Conservation (phyloP, 92 coral and sea anemone species). For the Chrysogorgia sp. region DNA sequence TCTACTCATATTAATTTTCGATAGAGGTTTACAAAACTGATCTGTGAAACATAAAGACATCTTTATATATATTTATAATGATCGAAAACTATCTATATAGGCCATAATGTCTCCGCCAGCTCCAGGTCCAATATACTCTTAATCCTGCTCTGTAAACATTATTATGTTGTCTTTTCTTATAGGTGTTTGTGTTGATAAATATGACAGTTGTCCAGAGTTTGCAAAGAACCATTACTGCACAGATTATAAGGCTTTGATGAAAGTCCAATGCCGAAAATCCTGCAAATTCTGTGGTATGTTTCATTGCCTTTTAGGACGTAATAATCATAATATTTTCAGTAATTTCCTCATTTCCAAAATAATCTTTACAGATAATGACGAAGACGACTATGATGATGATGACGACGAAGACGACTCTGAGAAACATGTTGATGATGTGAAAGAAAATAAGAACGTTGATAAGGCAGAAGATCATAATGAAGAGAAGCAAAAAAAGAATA, state of each 20-base stretch:
- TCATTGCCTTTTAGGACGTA: neutral
- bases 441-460: neutral
- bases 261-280: constrained; percentile 85
- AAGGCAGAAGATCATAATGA: neutral
- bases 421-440: neutral
- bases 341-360: neutral
- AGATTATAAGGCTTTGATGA: constrained; percentile 75
- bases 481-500: neutral
- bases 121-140: too few relatives aligned
- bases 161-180: neutral
- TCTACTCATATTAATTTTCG: too few relatives aligned
- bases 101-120: too few relatives aligned
- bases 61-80: too few relatives aligned
- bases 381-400: neutral
- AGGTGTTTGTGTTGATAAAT: constrained; percentile 92
- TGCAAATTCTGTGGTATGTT: constrained; percentile 89
- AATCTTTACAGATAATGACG: constrained; percentile 4
- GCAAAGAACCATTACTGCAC: constrained; percentile 87
- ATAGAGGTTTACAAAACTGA: too few relatives aligned
- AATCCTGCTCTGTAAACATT: too few relatives aligned
- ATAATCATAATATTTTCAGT: neutral
- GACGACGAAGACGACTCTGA: constrained; percentile 5
- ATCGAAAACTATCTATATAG: too few relatives aligned
- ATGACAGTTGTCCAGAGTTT: constrained; percentile 89
- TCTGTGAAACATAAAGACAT: too few relatives aligned